Evolutionary conservation across 2,113 vertebrate genomes (phyloP).

Genomic region (Nothocercus nigrocapillus): DNA sequence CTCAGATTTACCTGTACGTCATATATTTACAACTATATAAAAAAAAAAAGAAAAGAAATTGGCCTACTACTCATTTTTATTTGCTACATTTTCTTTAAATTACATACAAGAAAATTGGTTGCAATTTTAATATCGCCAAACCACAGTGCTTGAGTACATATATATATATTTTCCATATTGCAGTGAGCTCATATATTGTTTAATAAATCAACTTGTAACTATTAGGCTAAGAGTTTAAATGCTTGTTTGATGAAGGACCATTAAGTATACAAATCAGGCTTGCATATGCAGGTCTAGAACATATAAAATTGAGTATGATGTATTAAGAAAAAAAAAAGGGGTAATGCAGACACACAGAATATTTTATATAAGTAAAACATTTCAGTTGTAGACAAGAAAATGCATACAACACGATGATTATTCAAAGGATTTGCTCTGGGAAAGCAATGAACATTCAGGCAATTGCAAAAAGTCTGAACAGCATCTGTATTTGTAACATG

Average conservation of each 20-base stretch:
- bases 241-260: constrained; percentile 40
- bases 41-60: not conserved
- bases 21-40: constrained; percentile 51
- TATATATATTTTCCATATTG: constrained; percentile 26
- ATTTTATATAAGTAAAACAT: not conserved
- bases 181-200: constrained; percentile 13
- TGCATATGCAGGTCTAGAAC: not conserved
- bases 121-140: constrained; percentile 57
- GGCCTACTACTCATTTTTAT: constrained; percentile 62
- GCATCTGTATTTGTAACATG: not conserved
- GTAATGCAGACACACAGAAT: not conserved
- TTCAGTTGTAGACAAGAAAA: not conserved
- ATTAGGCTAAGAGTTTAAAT: constrained; percentile 64
- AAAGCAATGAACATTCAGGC: not conserved
- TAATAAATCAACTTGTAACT: constrained; percentile 65
- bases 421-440: not conserved
- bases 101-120: constrained; percentile 50
- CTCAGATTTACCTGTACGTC: constrained; percentile 12
- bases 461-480: not conserved
- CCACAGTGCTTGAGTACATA: not conserved
- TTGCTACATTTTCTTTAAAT: constrained; percentile 47
- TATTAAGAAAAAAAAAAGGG: not conserved
- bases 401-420: not conserved
- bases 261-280: constrained; percentile 50
- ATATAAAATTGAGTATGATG: not conserved